These are phyloP conservation scores for Nemurella pictetii DNA, from an alignment of 2,888 invertebrate species.

Conservation along the genomic window DNA sequence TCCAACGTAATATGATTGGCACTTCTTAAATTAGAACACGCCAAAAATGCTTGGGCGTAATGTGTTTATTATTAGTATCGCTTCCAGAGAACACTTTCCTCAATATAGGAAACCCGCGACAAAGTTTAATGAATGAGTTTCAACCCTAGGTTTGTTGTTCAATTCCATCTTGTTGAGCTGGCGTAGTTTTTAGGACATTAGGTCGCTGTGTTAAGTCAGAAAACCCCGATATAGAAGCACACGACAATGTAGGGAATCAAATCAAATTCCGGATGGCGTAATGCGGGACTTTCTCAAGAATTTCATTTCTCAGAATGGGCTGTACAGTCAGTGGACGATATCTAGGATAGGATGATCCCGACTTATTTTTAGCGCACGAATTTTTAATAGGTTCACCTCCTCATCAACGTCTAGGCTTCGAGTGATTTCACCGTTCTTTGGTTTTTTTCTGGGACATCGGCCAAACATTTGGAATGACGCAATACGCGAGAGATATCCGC, in stretches of 20 bases:
- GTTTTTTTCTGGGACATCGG: neutral
- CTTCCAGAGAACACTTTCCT: too few species aligned
- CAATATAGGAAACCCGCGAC: too few species aligned
- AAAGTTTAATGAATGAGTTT: too few species aligned
- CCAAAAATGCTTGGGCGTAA: neutral
- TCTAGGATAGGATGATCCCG: neutral
- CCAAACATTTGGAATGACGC: neutral
- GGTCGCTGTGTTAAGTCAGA: too few species aligned
- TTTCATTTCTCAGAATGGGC: neutral
- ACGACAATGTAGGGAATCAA: neutral
- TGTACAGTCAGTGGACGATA: neutral
- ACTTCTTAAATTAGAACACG: neutral
- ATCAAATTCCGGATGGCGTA: neutral
- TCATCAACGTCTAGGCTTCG: neutral
- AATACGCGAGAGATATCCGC: neutral
- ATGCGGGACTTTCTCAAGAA: neutral
- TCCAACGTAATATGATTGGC: neutral
- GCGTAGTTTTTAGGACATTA: too few species aligned
- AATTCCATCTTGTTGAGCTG: too few species aligned
- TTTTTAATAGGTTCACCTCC: neutral
- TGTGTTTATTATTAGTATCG: too few species aligned
- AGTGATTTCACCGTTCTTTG: neutral
- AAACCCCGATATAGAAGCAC: too few species aligned
- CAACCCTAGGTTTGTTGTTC: too few species aligned
- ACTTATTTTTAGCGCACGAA: neutral